Conservation (phyloP, 2,888 invertebrate genomes). For the Caenorhabditis afra region DNA sequence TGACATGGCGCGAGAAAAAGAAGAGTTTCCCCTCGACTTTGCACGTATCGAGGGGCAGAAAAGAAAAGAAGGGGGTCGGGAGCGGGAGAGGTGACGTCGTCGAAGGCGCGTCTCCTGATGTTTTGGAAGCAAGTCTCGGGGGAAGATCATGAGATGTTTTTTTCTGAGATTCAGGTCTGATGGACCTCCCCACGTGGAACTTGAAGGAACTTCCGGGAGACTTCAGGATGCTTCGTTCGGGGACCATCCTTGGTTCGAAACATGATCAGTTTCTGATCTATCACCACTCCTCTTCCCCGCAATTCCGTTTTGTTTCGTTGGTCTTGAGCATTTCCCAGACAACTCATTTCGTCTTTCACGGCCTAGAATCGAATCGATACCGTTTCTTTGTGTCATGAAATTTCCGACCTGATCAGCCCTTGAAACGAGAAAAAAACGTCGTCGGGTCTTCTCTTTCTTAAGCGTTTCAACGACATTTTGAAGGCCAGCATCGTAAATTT, state of each 20-base stretch:
- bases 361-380: no score
- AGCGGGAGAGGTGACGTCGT: neutral
- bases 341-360: neutral
- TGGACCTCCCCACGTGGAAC: neutral
- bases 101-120: slow-evolving; percentile 29
- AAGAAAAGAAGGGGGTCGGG: slow-evolving; percentile 2
- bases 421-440: neutral
- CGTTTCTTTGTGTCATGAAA: neutral
- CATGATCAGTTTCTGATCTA: no score
- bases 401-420: neutral
- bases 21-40: slow-evolving; percentile 15
- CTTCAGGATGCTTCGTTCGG: no score
- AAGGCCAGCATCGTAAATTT: slow-evolving; percentile 18
- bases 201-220: no score
- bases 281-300: neutral
- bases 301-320: neutral
- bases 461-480: slow-evolving; percentile 40
- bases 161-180: slow-evolving; percentile 20
- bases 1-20: slow-evolving; percentile 32
- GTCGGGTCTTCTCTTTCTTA: neutral
- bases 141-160: slow-evolving; percentile 18
- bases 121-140: slow-evolving; percentile 20
- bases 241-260: no score
- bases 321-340: neutral
- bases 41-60: no score